A percentile compares a stretch with the other conserved stretches of the same genome.
phyloP scores from a whole-genome alignment of 2,113 vertebrate genomes.

The Prochilodus magdalenae region DNA sequence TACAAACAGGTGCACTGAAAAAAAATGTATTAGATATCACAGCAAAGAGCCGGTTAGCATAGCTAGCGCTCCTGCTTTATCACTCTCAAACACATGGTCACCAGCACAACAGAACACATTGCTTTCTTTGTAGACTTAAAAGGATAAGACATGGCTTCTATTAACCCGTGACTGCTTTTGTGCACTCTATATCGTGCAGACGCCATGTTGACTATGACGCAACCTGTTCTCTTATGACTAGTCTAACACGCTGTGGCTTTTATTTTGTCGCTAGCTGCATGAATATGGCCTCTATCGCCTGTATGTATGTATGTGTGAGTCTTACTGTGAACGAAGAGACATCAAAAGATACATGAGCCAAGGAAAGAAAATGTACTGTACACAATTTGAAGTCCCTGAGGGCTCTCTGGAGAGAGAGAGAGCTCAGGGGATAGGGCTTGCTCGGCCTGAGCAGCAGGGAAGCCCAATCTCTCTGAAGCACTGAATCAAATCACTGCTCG shows the following conservation, averaged over 20 bases:
- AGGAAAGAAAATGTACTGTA: conserved; percentile 13
- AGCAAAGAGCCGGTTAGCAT: background rate
- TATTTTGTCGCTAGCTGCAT: background rate
- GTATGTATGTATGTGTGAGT: background rate
- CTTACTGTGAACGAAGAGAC: conserved; percentile 5
- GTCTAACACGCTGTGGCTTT: background rate
- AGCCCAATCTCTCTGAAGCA: conserved; percentile 59
- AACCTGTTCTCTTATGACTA: background rate
- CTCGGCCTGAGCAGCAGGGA: conserved; percentile 55
- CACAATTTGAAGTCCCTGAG: conserved; percentile 53
- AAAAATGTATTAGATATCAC: background rate
- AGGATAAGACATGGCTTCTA: background rate
- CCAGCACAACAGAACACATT: conserved; percentile 24
- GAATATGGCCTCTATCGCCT: background rate
- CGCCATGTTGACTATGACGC: background rate
- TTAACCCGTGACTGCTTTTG: background rate
- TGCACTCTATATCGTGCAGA: background rate
- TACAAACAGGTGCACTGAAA: background rate
- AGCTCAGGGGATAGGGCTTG: conserved; percentile 55
- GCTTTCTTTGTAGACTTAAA: background rate
- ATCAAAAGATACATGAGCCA: conserved; percentile 25
- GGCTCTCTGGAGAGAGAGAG: conserved; percentile 58
- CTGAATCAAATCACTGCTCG: conserved; percentile 67
- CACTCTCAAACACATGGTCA: conserved; percentile 35
- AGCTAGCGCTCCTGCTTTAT: background rate